phyloP scores from a whole-genome alignment of 1,140 invertebrate species.

The Papilio dardanus region DNA sequence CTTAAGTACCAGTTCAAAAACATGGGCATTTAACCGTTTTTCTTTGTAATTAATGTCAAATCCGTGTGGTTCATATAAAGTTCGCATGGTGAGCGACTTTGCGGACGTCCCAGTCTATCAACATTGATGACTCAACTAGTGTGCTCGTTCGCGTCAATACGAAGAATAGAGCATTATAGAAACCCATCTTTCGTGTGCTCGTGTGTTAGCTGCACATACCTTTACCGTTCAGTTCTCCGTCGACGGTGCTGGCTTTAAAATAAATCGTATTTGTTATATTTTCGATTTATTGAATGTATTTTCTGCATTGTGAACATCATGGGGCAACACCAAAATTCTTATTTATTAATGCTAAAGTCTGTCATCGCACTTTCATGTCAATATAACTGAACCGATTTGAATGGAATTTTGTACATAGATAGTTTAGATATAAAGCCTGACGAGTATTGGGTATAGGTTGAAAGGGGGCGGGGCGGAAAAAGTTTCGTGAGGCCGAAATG shows the following conservation, averaged over 20 bases:
- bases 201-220: conserved; percentile 51
- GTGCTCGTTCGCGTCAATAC: neutral
- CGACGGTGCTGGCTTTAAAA: conserved; percentile 73
- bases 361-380: no score
- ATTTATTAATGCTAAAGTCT: no score
- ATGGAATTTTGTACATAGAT: no score
- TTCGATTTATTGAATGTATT: neutral
- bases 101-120: no score
- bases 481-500: no score
- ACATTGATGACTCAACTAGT: neutral
- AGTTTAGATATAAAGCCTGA: no score
- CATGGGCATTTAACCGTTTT: neutral
- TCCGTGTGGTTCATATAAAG: neutral
- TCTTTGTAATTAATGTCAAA: neutral
- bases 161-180: neutral
- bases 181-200: neutral
- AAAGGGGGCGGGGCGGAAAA: no score
- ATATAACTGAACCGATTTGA: no score
- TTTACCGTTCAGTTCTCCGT: conserved; percentile 71
- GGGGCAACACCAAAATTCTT: no score
- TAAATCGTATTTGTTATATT: conserved; percentile 39
- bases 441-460: no score
- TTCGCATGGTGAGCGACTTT: neutral
- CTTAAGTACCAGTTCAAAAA: no score
- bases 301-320: no score